Conservation (phyloP, 2,888 invertebrate genomes). For the Andrena bucephala region DNA sequence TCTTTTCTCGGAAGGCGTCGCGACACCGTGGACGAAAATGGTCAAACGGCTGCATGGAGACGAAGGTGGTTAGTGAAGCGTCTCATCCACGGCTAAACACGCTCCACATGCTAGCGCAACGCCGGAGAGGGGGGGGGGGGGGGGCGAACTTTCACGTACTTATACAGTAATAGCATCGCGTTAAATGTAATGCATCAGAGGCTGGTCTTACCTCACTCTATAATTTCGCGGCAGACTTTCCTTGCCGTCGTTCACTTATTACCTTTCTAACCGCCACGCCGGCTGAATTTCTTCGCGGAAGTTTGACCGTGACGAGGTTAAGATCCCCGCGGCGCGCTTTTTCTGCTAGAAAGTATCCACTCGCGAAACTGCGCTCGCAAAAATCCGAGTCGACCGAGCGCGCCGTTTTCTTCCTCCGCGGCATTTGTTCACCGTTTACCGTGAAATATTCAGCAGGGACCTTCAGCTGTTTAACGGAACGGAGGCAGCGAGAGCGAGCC, state of each 20-base stretch:
- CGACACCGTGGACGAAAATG: background rate
- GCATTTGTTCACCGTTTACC: no score
- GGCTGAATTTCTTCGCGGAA: conserved; percentile 73
- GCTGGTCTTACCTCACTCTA: conserved; percentile 75
- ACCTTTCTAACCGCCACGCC: conserved; percentile 70
- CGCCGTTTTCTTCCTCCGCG: no score
- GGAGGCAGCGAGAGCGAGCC: no score
- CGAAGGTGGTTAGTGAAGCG: conserved; percentile 31
- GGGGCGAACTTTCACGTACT: conserved; percentile 70
- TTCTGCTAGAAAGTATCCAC: conserved; percentile 38
- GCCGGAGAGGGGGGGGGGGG: conserved; percentile 1
- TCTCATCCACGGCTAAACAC: conserved; percentile 29
- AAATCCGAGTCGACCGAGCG: background rate
- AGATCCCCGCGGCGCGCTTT: conserved; percentile 37
- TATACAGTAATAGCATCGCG: conserved; percentile 69
- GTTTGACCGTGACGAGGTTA: conserved; percentile 72
- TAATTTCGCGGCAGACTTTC: conserved; percentile 74
- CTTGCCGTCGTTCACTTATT: conserved; percentile 68
- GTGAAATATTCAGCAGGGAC: no score
- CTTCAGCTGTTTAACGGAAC: background rate
- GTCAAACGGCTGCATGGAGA: background rate
- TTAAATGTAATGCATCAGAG: conserved; percentile 74
- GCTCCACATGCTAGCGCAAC: background rate
- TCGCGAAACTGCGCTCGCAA: background rate
- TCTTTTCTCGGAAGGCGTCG: conserved; percentile 1